Evolutionary conservation across 2,113 vertebrate genomes (phyloP).

Genomic region (Campylorhamphus procurvoides): DNA sequence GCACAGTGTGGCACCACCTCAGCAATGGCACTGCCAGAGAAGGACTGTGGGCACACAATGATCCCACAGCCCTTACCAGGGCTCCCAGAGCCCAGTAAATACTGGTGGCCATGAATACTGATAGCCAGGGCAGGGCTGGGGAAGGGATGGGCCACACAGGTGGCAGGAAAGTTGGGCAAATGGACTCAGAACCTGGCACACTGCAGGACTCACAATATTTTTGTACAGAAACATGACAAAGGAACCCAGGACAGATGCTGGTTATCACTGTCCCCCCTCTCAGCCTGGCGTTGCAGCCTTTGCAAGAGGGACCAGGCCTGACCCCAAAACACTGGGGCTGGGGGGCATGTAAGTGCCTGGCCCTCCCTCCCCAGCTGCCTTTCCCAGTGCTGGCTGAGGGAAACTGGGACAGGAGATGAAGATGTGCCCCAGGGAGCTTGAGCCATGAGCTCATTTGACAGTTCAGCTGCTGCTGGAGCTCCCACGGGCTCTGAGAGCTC

Average conservation of each 20-base stretch:
- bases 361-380: rapidly evolving
- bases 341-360: not conserved
- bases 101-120: not conserved
- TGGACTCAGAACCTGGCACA: rapidly evolving
- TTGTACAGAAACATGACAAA: not conserved
- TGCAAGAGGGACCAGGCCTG: not conserved
- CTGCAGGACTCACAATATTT: not conserved
- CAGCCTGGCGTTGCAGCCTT: not conserved
- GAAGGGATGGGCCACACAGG: rapidly evolving
- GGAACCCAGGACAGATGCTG: not conserved
- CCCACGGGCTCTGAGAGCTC: rapidly evolving
- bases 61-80: not conserved
- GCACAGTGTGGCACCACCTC: rapidly evolving
- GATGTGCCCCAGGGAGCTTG: not conserved
- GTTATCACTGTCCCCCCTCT: not conserved
- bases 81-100: not conserved
- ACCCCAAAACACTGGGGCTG: not conserved
- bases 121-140: not conserved
- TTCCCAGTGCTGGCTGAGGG: not conserved
- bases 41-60: rapidly evolving
- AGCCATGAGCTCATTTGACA: not conserved
- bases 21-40: not conserved
- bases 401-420: not conserved
- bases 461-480: not conserved
- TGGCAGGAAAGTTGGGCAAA: not conserved